Evolutionary conservation across 2,113 vertebrate genomes (phyloP).

Genomic region (Mus spicilegus): DNA sequence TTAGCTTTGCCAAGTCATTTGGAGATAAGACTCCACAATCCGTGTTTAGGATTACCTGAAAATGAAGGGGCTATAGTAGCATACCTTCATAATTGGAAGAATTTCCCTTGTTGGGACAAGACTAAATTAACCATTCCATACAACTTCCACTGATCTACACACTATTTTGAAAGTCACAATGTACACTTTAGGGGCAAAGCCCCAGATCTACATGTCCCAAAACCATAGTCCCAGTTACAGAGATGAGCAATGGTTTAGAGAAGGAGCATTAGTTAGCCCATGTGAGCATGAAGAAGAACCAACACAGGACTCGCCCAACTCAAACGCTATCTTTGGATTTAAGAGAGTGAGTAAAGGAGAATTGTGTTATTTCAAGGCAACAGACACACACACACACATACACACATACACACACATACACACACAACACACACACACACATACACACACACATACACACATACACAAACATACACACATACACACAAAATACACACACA

Average conservation of each 20-base stretch:
- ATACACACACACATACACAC: neutral
- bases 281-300: neutral
- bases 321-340: neutral
- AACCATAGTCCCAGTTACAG: neutral
- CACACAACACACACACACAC: neutral
- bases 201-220: neutral
- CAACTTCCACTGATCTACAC: neutral
- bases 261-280: neutral
- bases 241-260: neutral
- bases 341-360: neutral
- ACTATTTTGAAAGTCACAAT: neutral
- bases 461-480: neutral
- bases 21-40: neutral
- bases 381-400: neutral
- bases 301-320: too few relatives aligned
- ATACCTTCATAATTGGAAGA: neutral
- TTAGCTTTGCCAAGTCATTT: neutral
- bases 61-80: neutral
- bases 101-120: neutral
- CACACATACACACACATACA: neutral
- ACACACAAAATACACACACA: neutral
- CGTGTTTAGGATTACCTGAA: neutral
- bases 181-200: neutral
- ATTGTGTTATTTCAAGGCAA: neutral
- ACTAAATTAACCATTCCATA: neutral